Conservation (phyloP, 1,140 invertebrate genomes). For the Trichomalopsis sarcophagae region DNA sequence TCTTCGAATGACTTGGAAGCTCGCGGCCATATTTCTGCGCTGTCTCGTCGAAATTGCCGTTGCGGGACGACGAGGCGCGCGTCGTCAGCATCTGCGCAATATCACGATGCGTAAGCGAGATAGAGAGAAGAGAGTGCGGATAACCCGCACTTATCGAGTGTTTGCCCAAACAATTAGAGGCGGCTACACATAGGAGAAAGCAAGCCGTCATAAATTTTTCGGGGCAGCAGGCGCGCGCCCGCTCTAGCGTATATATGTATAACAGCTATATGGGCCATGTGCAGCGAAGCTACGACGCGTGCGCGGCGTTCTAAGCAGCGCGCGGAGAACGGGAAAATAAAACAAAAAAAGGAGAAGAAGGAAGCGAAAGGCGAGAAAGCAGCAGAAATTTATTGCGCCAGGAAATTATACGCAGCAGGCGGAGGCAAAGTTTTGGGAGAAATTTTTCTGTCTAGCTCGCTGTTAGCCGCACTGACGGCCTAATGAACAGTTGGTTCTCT, state of each 20-base stretch:
- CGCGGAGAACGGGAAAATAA: not conserved
- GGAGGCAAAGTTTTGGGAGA: not conserved
- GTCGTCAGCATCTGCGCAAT: too few species aligned
- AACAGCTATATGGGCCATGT: too few species aligned
- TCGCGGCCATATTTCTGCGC: too few species aligned
- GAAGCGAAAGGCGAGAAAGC: too few species aligned
- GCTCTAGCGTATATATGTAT: too few species aligned
- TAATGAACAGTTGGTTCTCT: slow-evolving; percentile 72
- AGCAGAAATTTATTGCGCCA: slow-evolving; percentile 38
- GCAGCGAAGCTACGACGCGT: too few species aligned
- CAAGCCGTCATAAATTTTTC: too few species aligned
- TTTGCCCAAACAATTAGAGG: not conserved
- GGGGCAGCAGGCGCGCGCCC: too few species aligned
- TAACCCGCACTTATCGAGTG: not conserved
- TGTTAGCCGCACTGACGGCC: slow-evolving; percentile 62
- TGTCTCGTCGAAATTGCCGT: too few species aligned
- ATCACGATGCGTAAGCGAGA: not conserved
- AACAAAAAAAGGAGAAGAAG: too few species aligned
- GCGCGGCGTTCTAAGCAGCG: not conserved
- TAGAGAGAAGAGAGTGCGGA: not conserved
- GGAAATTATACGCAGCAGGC: slow-evolving; percentile 48
- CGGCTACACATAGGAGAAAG: not conserved
- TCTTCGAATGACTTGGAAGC: not conserved
- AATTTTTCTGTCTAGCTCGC: slow-evolving; percentile 55
- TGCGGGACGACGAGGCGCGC: too few species aligned